Conservation (phyloP, 2,113 vertebrate genomes). For the Sus scrofa region DNA sequence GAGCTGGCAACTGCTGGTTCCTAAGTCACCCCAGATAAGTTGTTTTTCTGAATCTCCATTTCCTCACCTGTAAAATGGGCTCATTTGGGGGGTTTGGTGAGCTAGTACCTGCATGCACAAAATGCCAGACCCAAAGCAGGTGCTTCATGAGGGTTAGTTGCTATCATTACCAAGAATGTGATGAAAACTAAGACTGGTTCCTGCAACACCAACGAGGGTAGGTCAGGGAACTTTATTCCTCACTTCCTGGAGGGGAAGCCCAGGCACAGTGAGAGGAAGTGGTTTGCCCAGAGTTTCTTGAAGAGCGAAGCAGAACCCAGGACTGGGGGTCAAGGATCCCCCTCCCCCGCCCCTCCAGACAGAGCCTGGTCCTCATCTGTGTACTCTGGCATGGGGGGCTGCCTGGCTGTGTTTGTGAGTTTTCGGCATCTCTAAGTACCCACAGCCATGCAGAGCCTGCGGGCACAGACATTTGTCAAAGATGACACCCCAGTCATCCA, state of each 20-base stretch:
- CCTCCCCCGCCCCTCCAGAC: too few species aligned
- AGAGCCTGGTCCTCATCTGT: background rate
- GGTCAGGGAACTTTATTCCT: background rate
- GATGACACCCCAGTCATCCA: conserved; percentile 77
- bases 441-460: background rate
- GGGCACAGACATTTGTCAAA: conserved; percentile 81
- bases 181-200: background rate
- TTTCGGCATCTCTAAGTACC: conserved; percentile 8
- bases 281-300: background rate
- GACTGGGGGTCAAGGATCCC: background rate
- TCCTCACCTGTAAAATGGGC: background rate
- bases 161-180: too few species aligned
- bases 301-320: background rate
- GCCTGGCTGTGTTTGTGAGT: conserved; percentile 7
- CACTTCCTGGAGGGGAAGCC: background rate
- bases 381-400: background rate
- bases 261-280: background rate
- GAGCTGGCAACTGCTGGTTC: background rate
- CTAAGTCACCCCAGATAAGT: background rate
- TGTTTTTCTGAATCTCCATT: background rate
- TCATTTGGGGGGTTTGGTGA: background rate
- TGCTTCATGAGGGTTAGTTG: background rate
- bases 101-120: fast-evolving
- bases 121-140: background rate
- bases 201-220: background rate